Evolutionary conservation across 1,140 invertebrate species (phyloP).

Genomic region (Bombus soroeensis): DNA sequence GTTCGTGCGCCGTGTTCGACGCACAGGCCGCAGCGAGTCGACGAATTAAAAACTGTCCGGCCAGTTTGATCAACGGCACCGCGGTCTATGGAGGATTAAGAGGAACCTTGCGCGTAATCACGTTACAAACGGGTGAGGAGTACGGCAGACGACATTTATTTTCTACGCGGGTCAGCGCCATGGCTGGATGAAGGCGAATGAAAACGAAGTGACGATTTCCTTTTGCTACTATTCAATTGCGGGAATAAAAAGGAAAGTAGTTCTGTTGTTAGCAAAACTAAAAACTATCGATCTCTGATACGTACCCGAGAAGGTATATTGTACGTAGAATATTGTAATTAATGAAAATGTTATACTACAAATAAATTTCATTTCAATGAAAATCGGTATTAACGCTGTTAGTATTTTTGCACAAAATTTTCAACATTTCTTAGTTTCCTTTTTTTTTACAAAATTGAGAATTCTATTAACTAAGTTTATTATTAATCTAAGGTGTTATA

Average conservation of each 20-base stretch:
- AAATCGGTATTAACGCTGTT: background rate
- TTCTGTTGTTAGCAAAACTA: background rate
- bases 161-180: background rate
- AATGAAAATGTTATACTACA: background rate
- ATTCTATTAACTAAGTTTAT: background rate
- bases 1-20: background rate
- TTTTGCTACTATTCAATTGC: background rate
- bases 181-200: background rate
- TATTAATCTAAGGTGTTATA: background rate
- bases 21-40: background rate
- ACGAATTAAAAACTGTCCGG: slow-evolving; percentile 55
- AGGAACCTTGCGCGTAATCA: slow-evolving; percentile 54
- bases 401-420: background rate
- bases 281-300: too few species aligned
- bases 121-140: slow-evolving; percentile 46
- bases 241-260: background rate
- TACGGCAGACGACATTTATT: slow-evolving; percentile 41
- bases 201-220: background rate
- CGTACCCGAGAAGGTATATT: too few species aligned
- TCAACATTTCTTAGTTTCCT: background rate
- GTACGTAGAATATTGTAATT: background rate
- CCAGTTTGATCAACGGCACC: slow-evolving; percentile 34
- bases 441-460: background rate
- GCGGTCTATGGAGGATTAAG: slow-evolving; percentile 54
- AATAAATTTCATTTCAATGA: background rate